Evolutionary conservation across 2,888 invertebrate species (phyloP), one percentile per base, ranked within the genome.

Genomic region (Thelaira solivaga): DNA sequence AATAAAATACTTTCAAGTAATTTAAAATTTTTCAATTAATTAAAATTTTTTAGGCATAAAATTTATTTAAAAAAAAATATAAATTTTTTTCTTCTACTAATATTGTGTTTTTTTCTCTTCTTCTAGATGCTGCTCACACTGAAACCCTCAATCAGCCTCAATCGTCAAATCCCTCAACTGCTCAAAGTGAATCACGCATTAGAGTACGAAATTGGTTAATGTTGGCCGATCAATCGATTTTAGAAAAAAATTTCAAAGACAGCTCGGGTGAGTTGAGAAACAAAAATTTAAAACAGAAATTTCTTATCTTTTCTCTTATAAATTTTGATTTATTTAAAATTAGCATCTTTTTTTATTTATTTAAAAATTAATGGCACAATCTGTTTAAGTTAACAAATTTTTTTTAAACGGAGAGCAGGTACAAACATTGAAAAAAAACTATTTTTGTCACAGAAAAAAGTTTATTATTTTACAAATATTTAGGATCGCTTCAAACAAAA

Each of bases 201-300:
- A 85, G 88, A 6, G 88, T 89, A n/a, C 87, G 88, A 49, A 88
- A 89, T 78, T 89, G 88, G 88, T 82, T 89, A 36, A 89, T 89
- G 88, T 80, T 89, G 81, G 88, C 89, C 6, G 88, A 89, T 84
- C 86, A 88, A 62, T 87, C 88, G 61, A 85, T 87, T 47, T 84
- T 88, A 13, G 86, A 83, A 71, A 84, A 83, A 34, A 85, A 87
- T 45, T 73, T 55, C 51, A 39, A 61, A 5, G 49, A 81, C 20
- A 41, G 81, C 18, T 39, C 85, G 83, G 86, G 86, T 86, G 61
- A 65, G 74, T 78, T 65, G 11, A 34, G n/a, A 61, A 39, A 10
- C 5, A 34, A 11, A 6, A n/a, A 7, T 41, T 24, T 16, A n/a
- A 29, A 18, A 57, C 24, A 10, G 11, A 36, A 16, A 29, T 36